phyloP scores from a whole-genome alignment of 2,888 invertebrate species.

The Nymphalis polychloros region DNA sequence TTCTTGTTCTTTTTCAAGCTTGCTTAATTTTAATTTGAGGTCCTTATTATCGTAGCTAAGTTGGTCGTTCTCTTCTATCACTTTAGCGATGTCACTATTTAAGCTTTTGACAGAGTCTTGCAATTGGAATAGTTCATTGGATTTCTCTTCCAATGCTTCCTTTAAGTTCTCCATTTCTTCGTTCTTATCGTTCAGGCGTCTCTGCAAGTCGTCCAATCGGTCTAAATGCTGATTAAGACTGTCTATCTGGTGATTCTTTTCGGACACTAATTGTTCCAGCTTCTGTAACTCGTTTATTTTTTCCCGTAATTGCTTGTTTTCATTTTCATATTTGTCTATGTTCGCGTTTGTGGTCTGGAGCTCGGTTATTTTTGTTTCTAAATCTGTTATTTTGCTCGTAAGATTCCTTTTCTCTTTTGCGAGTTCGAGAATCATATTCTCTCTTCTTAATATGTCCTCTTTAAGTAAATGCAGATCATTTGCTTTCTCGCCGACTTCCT shows the following conservation, averaged over 20 bases:
- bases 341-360: conserved; percentile 67
- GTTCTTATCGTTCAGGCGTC: conserved; percentile 75
- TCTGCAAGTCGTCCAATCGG: conserved; percentile 73
- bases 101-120: conserved; percentile 65
- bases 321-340: conserved; percentile 65
- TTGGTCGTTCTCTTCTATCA: conserved; percentile 70
- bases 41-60: conserved; percentile 63
- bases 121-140: conserved; percentile 67
- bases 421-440: conserved; percentile 81
- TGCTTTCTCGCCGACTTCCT: conserved; percentile 77
- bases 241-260: conserved; percentile 80
- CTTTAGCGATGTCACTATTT: conserved; percentile 62
- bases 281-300: conserved; percentile 74
- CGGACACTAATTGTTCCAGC: conserved; percentile 78
- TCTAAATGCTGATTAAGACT: conserved; percentile 77
- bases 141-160: conserved; percentile 73
- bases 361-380: conserved; percentile 78
- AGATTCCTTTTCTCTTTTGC: conserved; percentile 82
- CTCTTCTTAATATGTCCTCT: conserved; percentile 80
- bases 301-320: conserved; percentile 73
- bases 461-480: conserved; percentile 78
- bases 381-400: conserved; percentile 70
- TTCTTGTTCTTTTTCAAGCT: conserved; percentile 75
- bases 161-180: conserved; percentile 74
- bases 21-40: conserved; percentile 63